phyloP scores from a whole-genome alignment of 2,797 vertebrate species.

The Poecilia picta region DNA sequence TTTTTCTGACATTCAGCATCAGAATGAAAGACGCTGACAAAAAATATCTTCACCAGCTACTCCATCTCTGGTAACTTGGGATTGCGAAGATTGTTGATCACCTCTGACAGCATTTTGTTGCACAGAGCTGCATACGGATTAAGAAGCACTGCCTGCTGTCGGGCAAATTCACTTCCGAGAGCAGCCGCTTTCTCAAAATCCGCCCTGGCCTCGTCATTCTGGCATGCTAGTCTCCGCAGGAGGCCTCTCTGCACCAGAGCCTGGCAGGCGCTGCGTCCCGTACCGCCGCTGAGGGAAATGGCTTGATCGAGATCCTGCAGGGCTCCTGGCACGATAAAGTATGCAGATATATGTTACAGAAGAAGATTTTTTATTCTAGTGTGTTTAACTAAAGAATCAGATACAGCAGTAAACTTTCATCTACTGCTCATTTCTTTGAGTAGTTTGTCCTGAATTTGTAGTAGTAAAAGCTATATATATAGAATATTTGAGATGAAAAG shows the following conservation, averaged over 20 bases:
- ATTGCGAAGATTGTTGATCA: conserved; percentile 85
- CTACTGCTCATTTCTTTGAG: not conserved
- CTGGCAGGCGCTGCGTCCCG: conserved; percentile 84
- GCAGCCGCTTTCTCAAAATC: conserved; percentile 86
- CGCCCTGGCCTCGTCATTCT: conserved; percentile 80
- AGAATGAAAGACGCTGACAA: not conserved
- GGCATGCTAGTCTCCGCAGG: conserved; percentile 79
- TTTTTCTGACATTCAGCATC: conserved; percentile 31
- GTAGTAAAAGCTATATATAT: not conserved
- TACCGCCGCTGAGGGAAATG: conserved; percentile 81
- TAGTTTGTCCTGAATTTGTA: not conserved
- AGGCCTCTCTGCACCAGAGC: conserved; percentile 92
- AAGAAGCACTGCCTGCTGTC: conserved; percentile 85
- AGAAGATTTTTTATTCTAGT: not conserved
- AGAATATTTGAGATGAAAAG: no score
- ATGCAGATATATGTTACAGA: conserved; percentile 7
- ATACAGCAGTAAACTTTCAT: not conserved
- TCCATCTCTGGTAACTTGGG: conserved; percentile 61
- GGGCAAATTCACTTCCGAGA: conserved; percentile 89
- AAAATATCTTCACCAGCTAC: conserved; percentile 12
- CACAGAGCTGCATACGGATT: conserved; percentile 97
- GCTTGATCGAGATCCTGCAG: conserved; percentile 87
- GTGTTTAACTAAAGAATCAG: not conserved
- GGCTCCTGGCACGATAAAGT: conserved; percentile 80
- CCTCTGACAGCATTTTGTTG: conserved; percentile 92